Evolutionary conservation across 2,113 vertebrate species (phyloP).

Genomic region (Peromyscus polionotus): DNA sequence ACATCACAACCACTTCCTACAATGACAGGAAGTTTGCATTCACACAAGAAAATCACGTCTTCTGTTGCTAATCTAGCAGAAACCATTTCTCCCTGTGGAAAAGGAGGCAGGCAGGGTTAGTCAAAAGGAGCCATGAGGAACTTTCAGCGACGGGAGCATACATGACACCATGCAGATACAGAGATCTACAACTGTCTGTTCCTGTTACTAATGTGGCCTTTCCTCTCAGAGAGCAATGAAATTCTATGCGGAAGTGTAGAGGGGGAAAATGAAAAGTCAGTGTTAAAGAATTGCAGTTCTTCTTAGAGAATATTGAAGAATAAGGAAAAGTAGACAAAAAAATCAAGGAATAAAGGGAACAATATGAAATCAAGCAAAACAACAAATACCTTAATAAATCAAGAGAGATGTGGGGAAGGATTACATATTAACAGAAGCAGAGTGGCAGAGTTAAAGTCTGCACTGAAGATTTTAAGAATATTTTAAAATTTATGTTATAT

Average conservation of each 20-base stretch:
- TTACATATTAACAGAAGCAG: background rate
- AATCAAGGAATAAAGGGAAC: background rate
- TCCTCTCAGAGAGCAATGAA: background rate
- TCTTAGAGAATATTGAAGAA: background rate
- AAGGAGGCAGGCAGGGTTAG: background rate
- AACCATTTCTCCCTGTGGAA: background rate
- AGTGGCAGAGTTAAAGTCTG: background rate
- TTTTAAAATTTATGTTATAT: background rate
- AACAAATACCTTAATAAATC: background rate
- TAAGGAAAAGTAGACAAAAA: background rate
- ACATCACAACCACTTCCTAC: background rate
- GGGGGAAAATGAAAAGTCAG: background rate
- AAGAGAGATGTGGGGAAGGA: background rate
- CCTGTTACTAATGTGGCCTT: background rate
- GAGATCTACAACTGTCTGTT: background rate
- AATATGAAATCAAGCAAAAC: background rate
- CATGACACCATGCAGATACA: rapidly evolving
- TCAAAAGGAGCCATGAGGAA: background rate
- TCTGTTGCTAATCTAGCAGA: background rate
- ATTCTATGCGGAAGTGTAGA: background rate
- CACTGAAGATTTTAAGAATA: background rate
- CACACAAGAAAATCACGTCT: background rate
- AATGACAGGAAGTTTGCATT: background rate
- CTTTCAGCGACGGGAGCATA: background rate
- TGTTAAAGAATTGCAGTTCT: background rate